Evolutionary conservation across 2,797 vertebrate genomes (phyloP), one percentile per base, ranked within the genome.

Genomic region (Notamacropus eugenii): DNA sequence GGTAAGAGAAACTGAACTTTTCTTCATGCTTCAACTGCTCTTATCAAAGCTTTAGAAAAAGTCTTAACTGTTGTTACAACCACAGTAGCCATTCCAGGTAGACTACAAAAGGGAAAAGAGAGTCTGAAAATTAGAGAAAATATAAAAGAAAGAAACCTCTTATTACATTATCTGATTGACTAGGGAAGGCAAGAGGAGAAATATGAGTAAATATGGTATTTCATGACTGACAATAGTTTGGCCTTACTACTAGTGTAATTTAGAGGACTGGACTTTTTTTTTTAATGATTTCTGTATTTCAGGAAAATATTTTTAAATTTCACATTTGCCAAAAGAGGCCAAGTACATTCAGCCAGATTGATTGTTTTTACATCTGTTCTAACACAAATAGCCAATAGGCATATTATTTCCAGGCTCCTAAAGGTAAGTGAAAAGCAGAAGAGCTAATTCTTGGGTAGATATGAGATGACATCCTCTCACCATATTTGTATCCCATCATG

Each of bases 321-420:
- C 94, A 91, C 92, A 82, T 91, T 90, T 67, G 59, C 82, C 92
- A 95, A 95, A 11, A 93, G 59, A 97, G 94, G 95, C 40, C 91
- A 95, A 93, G 29, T 92, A 90, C 58, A 90, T 34, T 96, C 94
- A 95, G 40, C 93, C 92, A 93, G 59, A 94, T 93, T 4, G 59
- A 95, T 97, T 97, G 93, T 92, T 97, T 97, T 95, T 96, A 96
- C 96, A 97, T 96, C 97, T 97, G 94, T 93, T 96, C 92, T 94
- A 97, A 97, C 92, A 94, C 90, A 98, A 97, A 97, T 74, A 97
- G 97, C 96, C 95, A 96, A 94, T n/a, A 82, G 94, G 95, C 90
- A 96, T 95, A 97, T 97, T 97, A 96, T 95, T 96, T 97, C 95
- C 97, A 95, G 95, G 96, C 92, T 98, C 90, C 92, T 97, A 96